Conservation (phyloP, 2,888 invertebrate species). For the Gari tellinella region DNA sequence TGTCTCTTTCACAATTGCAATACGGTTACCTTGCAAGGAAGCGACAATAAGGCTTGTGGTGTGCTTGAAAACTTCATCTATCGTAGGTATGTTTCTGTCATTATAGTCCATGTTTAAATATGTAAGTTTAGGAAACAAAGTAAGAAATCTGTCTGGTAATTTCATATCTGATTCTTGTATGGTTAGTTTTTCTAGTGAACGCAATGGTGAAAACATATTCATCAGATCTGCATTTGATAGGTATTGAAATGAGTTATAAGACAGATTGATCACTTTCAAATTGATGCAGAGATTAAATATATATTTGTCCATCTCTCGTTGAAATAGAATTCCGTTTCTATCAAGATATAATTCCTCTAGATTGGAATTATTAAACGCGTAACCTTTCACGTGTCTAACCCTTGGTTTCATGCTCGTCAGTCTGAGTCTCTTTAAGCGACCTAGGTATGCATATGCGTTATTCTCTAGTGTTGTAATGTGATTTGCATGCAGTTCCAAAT, state of each 20-base stretch:
- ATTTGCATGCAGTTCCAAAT: too few species aligned
- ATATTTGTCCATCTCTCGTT: background rate
- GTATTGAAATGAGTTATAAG: constrained; percentile 11
- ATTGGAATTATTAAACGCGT: constrained; percentile 15
- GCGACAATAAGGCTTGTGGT: background rate
- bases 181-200: background rate
- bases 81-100: background rate
- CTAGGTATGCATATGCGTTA: constrained; percentile 24
- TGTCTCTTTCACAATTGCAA: background rate
- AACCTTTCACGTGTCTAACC: background rate
- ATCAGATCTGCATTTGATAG: background rate
- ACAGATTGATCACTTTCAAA: constrained; percentile 6
- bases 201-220: constrained; percentile 10
- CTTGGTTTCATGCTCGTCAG: constrained; percentile 4
- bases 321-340: constrained; percentile 17
- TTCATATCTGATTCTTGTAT: background rate
- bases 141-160: constrained; percentile 2
- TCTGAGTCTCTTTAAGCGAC: constrained; percentile 1
- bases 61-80: background rate
- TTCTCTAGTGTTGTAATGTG: background rate
- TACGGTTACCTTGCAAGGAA: background rate
- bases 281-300: constrained; percentile 16
- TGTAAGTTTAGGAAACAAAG: background rate
- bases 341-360: constrained; percentile 17
- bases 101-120: constrained; percentile 8